Base-by-base conservation (phyloP, 2,113 vertebrate genomes). In the Smithornis capensis region DNA sequence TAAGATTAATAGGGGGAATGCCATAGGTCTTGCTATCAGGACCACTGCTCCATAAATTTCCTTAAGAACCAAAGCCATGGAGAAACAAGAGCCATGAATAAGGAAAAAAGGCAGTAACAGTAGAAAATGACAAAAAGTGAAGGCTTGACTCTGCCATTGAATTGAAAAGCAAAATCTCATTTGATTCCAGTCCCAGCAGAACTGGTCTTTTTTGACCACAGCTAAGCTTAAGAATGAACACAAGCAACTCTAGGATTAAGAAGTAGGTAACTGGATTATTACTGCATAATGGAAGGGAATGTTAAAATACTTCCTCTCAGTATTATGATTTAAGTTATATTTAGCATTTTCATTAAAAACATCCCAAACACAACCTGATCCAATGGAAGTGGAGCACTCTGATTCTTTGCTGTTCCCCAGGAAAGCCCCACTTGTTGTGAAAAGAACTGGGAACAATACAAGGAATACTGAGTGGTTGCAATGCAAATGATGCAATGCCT, bases 1-100 rank as follows among this genome's bases (percentile, higher is more conserved):
- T 67, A 89, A 97, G 96, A 96, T 95, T 96, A 96, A 96, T 87
- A 83, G 71, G 7, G 14, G 17, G 56, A 90, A 64, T 78, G 90
- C 68, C 88, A 93, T 3, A 96, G 93, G 90, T 88, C 94, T 91
- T 83, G 50, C 35, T 96, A 93, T 59, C 47, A 87, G 52, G 92
- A 92, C 52, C 28, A 25, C 35, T 87, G 73, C 45, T 86, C 68
- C 75, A 96, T 90, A 95, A 92, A 96, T 95, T 94, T 92, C 70
- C 63, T 83, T 50, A 82, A 78, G 64, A 96, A 94, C n/a, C 64
- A 64, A 83, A 96, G 56, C 42, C 47, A 57, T 16, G 75, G 87
- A 90, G 42, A 94, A 91, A 80, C 19, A 52, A 74, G 31, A 92
- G 35, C 12, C 52, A 40, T 37, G 60, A 89, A 87, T 52, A 25